Percentiles rank a stretch among this genome's conserved stretches.
These are phyloP conservation scores for Apamea sordens DNA, from an alignment of 2,888 invertebrate genomes.

Conservation along the genomic window DNA sequence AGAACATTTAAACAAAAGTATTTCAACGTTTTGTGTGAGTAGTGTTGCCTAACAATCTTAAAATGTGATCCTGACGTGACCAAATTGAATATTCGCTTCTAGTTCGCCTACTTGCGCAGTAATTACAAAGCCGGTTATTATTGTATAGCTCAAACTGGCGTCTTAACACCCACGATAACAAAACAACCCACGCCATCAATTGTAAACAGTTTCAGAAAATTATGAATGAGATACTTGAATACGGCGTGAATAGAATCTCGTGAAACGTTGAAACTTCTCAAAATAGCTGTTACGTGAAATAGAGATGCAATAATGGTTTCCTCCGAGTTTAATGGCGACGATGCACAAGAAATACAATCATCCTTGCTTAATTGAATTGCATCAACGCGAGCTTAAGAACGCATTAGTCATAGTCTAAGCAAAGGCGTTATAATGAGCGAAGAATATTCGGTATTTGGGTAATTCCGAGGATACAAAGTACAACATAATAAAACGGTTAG, in stretches of 20 bases:
- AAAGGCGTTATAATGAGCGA: constrained; percentile 61
- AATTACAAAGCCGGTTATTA: constrained; percentile 61
- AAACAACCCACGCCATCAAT: constrained; percentile 37
- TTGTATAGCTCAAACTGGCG: constrained; percentile 39
- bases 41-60: constrained; percentile 70
- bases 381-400: constrained; percentile 63
- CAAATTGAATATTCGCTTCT: constrained; percentile 62
- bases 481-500: constrained; percentile 57
- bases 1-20: constrained; percentile 87
- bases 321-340: constrained; percentile 62
- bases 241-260: neutral
- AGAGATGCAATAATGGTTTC: constrained; percentile 57
- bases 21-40: constrained; percentile 71
- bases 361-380: constrained; percentile 76
- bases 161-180: constrained; percentile 61
- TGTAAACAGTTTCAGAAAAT: constrained; percentile 37
- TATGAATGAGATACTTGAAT: constrained; percentile 37
- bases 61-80: constrained; percentile 68
- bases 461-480: constrained; percentile 66
- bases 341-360: constrained; percentile 73
- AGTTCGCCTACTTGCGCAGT: constrained; percentile 62
- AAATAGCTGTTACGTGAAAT: constrained; percentile 48
- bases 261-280: constrained; percentile 18
- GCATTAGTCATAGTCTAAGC: constrained; percentile 71
- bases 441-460: constrained; percentile 67